Base-by-base conservation (phyloP, 64 coral and sea anemone species). In the Catalaphyllia jardinei region DNA sequence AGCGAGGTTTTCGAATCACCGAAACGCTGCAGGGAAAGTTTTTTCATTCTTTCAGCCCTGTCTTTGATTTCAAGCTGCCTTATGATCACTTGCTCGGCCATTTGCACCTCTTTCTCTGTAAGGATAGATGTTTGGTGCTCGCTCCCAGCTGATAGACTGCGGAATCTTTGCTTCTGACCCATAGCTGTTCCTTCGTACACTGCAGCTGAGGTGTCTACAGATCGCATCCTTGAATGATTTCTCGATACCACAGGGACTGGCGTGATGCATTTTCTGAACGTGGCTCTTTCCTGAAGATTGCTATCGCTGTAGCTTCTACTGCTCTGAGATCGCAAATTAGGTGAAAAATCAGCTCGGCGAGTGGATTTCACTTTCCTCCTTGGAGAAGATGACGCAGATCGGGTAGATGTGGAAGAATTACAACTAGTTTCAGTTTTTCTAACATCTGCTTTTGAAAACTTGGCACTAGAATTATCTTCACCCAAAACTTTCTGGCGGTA, bases 21-120 rank as follows among this genome's bases (percentile, higher is more conserved):
- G 38, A 79, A 79, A 55, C 14, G 76, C n/a, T 79, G 76, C 50
- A 79, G 11, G 28, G 76, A 79, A 8, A 79, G 76, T 10, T 28
- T 79, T 20, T 24, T 79, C 76, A 55, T 79, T 59, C 55, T 79
- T 12, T 79, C 49, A 57, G 76, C 76, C 19, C 39, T 2, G 4
- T 11, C 10, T 79, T 59, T 50, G 20, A 79, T 79, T 79, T 79
- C 76, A 79, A 79, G 16, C 28, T 79, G 76, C 51, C 76, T 79
- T 46, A 59, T 55, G 1, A 79, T 54, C 28, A 79, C 76, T 29
- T 79, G 76, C 51, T 79, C 76, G 38, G 76, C 76, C 51, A 79
- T 25, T 59, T 79, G 55, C 50, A 20, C 76, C 55, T 79, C 76
- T 15, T 79, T 79, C 50, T 79, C 49, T 14, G 76, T 55, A 14